Base-by-base conservation (phyloP, 2,888 invertebrate genomes). In the Chrysodeixis includens region DNA sequence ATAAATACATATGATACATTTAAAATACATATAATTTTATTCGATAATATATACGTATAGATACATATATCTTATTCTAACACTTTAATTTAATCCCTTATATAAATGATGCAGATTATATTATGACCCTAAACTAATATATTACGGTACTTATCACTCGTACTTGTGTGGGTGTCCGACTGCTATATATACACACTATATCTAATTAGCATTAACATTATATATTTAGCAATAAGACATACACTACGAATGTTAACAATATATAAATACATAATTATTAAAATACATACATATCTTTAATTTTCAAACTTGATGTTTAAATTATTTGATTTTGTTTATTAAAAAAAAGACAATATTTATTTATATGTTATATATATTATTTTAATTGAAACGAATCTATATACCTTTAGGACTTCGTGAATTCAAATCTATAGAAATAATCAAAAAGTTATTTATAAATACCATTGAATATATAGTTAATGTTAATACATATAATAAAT, bases 81-180 rank as follows among this genome's bases (percentile, higher is more conserved):
- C 4, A 14, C 14, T 35, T 14, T 14, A 14, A 1, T 12, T 3
- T 14, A 35, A 35, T 12, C 12, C 35, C 40, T 40, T n/a, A 40
- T n/a, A n/a, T n/a, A 10, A 9, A 49, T 49, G 46, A 16, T 10
- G 18, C 16, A 10, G 6, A 18, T 18, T 49, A 49, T 20, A 20
- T 56, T 26, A 61, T 18, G 20, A 49, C 51, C 22, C 35, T 49
- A 40, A 4, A 52, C 20, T 62, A 62, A 57, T 40, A 69, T 14
- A 20, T 66, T 76, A 71, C 67, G 53, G 59, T 71, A 71, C 81
- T 86, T 89, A 90, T 90, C 90, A 91, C 90, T 91, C 90, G 82
- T 88, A 84, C 85, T 87, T 87, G 84, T 88, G 88, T 89, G 91
- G 88, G 88, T 86, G 75, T 86, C 76, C 54, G 68, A 74, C 71